phyloP scores from a whole-genome alignment of 2,113 vertebrate species.

The Mystacornis crossleyi region DNA sequence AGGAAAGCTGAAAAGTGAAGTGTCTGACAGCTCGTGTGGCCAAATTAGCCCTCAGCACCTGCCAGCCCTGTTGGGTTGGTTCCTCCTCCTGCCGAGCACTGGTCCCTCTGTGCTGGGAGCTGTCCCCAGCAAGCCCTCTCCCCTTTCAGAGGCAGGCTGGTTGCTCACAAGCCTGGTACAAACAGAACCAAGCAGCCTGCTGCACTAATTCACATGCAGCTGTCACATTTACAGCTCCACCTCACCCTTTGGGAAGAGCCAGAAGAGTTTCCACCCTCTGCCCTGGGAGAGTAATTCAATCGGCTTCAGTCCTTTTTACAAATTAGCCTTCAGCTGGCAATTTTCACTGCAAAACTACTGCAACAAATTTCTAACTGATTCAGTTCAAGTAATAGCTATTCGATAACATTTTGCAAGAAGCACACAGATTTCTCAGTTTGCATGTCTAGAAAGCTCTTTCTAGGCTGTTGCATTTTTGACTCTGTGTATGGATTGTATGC shows the following conservation, averaged over 20 bases:
- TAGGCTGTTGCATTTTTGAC: neutral
- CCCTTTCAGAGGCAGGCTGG: neutral
- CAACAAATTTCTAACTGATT: neutral
- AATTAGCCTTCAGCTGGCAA: constrained; percentile 10
- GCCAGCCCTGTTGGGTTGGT: neutral
- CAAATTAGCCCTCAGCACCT: neutral
- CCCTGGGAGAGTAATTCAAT: neutral
- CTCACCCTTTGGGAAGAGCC: neutral
- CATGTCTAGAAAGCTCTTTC: neutral
- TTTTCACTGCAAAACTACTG: neutral
- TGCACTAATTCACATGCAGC: neutral
- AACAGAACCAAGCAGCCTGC: neutral
- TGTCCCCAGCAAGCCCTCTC: neutral
- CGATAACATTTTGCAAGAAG: neutral
- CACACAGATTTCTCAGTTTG: neutral
- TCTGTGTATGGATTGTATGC: neutral
- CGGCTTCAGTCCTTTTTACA: neutral
- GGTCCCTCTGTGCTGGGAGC: neutral
- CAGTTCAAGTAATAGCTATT: neutral
- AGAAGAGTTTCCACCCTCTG: neutral
- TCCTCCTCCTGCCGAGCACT: neutral
- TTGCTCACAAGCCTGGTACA: neutral
- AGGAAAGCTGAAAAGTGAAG: neutral
- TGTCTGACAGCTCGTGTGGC: neutral
- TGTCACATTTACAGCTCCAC: neutral